A percentile compares a stretch with the other conserved stretches of the same genome.
These are phyloP conservation scores for Halcyon senegalensis DNA, from an alignment of 2,113 vertebrate genomes.

Conservation along the genomic window DNA sequence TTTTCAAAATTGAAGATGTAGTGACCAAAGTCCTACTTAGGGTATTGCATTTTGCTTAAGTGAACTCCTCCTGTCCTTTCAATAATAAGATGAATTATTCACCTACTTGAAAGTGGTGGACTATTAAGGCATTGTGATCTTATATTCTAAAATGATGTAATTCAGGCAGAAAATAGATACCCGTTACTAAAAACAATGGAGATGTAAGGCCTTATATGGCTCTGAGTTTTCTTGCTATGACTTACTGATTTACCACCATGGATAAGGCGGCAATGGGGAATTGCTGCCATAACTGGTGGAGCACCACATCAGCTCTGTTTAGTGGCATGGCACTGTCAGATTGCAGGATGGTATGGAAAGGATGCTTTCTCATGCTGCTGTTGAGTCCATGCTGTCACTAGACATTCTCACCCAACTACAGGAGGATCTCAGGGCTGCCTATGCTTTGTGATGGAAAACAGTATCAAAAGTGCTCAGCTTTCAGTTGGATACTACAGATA, in stretches of 20 bases:
- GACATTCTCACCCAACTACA: fast-evolving
- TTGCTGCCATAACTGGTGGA: not conserved
- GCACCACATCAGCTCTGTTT: not conserved
- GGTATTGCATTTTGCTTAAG: not conserved
- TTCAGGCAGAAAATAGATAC: not conserved
- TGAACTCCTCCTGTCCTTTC: not conserved
- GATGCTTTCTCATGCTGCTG: not conserved
- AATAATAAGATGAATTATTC: not conserved
- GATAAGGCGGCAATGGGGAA: not conserved
- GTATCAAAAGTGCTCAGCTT: not conserved
- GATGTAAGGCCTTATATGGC: not conserved
- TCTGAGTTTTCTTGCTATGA: not conserved
- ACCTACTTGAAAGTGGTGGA: not conserved
- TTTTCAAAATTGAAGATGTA: not conserved
- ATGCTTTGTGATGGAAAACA: not conserved
- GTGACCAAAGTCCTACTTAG: not conserved
- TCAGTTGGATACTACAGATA: not conserved
- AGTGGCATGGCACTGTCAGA: not conserved
- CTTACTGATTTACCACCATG: not conserved
- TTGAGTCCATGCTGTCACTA: not conserved
- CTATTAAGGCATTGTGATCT: not conserved
- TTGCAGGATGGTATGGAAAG: not conserved
- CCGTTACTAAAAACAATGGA: not conserved
- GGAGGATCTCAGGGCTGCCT: not conserved
- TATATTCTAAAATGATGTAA: not conserved